Conservation (phyloP, 2,797 vertebrate species). For the Tachyglossus aculeatus region DNA sequence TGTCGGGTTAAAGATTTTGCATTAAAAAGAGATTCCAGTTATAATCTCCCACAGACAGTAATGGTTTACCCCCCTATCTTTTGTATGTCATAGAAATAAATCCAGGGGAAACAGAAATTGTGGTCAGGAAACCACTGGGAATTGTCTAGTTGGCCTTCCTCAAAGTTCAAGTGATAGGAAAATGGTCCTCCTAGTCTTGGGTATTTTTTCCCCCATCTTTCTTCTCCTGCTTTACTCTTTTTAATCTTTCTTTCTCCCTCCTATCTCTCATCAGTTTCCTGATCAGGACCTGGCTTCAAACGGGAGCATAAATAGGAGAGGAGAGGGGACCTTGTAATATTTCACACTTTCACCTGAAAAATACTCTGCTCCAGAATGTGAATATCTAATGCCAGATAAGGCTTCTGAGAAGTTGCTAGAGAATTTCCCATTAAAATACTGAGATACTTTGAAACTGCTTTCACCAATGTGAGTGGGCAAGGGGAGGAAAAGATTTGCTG, state of each 20-base stretch:
- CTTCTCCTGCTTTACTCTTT: slow-evolving; percentile 20
- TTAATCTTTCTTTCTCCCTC: background rate
- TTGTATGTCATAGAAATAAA: slow-evolving; percentile 58
- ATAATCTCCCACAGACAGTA: slow-evolving; percentile 56
- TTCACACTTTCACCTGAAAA: slow-evolving; percentile 50
- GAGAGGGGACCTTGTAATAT: slow-evolving; percentile 22
- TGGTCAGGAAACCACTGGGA: slow-evolving; percentile 41
- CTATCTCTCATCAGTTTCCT: slow-evolving; percentile 44
- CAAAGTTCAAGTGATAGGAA: background rate
- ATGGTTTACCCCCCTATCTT: slow-evolving; percentile 35
- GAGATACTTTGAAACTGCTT: slow-evolving; percentile 40
- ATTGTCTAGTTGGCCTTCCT: slow-evolving; percentile 41
- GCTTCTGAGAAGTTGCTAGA: slow-evolving; percentile 40
- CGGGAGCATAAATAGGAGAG: slow-evolving; percentile 5
- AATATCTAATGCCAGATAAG: slow-evolving; percentile 65
- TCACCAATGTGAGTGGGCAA: slow-evolving; percentile 36
- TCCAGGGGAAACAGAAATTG: slow-evolving; percentile 31
- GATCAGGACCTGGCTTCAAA: slow-evolving; percentile 28
- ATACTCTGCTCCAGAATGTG: slow-evolving; percentile 28
- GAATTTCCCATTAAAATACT: slow-evolving; percentile 69
- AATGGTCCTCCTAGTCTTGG: slow-evolving; percentile 5
- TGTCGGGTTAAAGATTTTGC: slow-evolving; percentile 66
- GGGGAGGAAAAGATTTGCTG: no score
- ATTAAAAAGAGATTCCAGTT: slow-evolving; percentile 68
- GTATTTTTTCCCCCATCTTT: background rate